A percentile compares a stretch with the other conserved stretches of the same genome.
These are phyloP conservation scores for Choristoneura rosaceana DNA, from an alignment of 2,888 invertebrate species.

Conservation along the genomic window DNA sequence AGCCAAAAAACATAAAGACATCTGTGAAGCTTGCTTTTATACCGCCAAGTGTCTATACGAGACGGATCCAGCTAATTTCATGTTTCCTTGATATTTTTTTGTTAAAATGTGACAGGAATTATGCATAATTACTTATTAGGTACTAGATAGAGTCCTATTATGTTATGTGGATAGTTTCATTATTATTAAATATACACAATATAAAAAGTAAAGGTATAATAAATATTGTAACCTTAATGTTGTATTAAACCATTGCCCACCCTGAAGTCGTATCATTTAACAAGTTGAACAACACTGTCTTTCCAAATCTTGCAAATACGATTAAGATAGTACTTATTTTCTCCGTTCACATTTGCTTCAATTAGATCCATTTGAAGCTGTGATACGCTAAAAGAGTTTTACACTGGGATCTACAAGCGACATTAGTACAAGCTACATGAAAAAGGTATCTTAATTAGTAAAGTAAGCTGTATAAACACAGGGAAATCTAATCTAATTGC, in stretches of 20 bases:
- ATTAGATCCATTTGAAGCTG: background rate
- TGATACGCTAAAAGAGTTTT: background rate
- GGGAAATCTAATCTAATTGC: conserved; percentile 9
- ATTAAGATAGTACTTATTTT: too few species aligned
- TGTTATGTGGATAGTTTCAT: too few species aligned
- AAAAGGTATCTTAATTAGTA: background rate
- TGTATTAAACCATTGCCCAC: too few species aligned
- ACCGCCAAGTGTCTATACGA: conserved; percentile 66
- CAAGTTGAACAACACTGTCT: too few species aligned
- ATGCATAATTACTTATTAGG: too few species aligned
- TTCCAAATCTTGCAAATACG: too few species aligned
- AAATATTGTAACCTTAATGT: too few species aligned
- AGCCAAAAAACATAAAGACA: conserved; percentile 63
- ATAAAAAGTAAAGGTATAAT: too few species aligned
- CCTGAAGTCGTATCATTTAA: too few species aligned
- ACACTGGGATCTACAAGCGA: background rate
- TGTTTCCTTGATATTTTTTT: conserved; percentile 55
- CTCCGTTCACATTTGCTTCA: background rate
- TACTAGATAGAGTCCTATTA: too few species aligned
- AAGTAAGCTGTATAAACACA: conserved; percentile 24
- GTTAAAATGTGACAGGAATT: background rate
- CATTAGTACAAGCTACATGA: background rate
- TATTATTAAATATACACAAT: too few species aligned
- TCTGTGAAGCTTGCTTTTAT: conserved; percentile 63
- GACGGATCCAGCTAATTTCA: conserved; percentile 56